phyloP scores from a whole-genome alignment of 2,797 vertebrate genomes.

The Alcedo atthis region DNA sequence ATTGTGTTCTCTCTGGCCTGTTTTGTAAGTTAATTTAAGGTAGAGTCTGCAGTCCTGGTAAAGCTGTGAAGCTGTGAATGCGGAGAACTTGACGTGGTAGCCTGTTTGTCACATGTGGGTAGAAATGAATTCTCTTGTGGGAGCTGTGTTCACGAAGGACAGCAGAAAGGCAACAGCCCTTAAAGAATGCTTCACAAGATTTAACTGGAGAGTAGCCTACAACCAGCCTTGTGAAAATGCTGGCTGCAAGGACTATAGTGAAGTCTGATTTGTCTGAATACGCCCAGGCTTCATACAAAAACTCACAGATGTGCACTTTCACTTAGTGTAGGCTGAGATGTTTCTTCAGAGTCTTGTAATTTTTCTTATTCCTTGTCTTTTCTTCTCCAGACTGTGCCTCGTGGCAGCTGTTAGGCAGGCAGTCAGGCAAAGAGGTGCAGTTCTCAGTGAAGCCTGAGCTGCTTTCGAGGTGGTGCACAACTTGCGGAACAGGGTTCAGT shows the following conservation, averaged over 20 bases:
- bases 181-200: neutral
- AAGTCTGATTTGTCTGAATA: neutral
- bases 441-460: neutral
- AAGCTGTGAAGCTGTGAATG: neutral
- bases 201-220: neutral
- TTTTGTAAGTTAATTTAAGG: neutral
- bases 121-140: neutral
- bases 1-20: neutral
- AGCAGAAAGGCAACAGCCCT: neutral
- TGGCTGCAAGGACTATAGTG: neutral
- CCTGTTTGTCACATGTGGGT: neutral
- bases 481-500: neutral
- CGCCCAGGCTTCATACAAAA: neutral
- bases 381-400: neutral
- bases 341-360: neutral
- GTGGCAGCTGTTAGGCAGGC: fast-evolving
- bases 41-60: neutral
- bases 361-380: neutral
- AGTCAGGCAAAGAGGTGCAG: fast-evolving
- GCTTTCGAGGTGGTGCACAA: neutral
- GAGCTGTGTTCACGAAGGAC: neutral
- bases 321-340: neutral
- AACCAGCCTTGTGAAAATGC: neutral
- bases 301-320: fast-evolving
- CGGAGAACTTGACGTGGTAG: neutral